A percentile compares a stretch with the other conserved stretches of the same genome.
Conservation (phyloP, 1,140 invertebrate species). For the Platyscapa corneri region DNA sequence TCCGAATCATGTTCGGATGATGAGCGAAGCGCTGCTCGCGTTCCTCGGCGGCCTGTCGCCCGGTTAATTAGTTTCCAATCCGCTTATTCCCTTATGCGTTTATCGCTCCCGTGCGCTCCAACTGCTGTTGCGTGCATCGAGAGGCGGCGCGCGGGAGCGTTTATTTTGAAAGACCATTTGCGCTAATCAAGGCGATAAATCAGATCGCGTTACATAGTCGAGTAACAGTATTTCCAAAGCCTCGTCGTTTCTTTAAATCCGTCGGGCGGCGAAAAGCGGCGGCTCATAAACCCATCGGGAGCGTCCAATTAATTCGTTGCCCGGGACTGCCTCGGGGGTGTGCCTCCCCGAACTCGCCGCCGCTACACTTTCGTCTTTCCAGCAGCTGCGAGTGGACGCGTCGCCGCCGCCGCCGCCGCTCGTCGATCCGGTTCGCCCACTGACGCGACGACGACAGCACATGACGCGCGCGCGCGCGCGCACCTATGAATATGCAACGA, state of each 20-base stretch:
- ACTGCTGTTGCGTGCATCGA: too few species aligned
- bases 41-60: too few species aligned
- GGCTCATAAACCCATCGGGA: not conserved
- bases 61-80: too few species aligned
- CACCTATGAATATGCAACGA: constrained; percentile 66
- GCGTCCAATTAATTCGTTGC: not conserved
- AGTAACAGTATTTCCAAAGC: not conserved
- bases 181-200: not conserved
- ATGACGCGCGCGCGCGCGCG: constrained; percentile 44
- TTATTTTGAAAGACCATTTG: not conserved
- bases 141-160: too few species aligned
- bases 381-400: constrained; percentile 38
- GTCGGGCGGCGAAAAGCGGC: not conserved
- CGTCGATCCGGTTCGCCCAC: constrained; percentile 66
- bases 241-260: not conserved
- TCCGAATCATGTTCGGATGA: too few species aligned
- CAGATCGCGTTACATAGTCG: not conserved
- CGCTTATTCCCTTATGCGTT: too few species aligned
- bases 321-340: too few species aligned
- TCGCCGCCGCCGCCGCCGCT: constrained; percentile 55
- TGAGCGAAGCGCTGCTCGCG: too few species aligned
- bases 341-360: too few species aligned
- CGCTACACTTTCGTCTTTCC: constrained; percentile 52
- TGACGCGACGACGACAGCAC: constrained; percentile 37
- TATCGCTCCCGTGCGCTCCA: too few species aligned